These are phyloP conservation scores for Oryzias celebensis DNA, from an alignment of 2,113 vertebrate genomes.

Conservation along the genomic window DNA sequence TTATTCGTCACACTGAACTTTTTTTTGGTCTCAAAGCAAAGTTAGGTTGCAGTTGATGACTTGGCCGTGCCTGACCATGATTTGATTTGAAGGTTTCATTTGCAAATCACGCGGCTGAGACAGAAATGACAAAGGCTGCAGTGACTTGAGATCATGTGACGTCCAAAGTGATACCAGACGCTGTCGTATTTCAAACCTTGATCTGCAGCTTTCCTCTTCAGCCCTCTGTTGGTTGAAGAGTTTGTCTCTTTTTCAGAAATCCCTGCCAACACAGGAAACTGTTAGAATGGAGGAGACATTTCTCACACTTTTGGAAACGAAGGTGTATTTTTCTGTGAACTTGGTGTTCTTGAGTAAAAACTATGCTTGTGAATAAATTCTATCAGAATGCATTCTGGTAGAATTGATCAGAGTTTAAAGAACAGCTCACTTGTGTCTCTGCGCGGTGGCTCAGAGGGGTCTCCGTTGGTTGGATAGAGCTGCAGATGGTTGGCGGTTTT, in stretches of 20 bases:
- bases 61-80: constrained; percentile 14
- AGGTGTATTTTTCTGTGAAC: too few relatives aligned
- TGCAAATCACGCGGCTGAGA: constrained; percentile 60
- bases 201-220: constrained; percentile 74
- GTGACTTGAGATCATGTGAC: constrained; percentile 44
- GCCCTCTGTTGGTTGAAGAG: constrained; percentile 33
- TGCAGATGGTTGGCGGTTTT: constrained; percentile 4
- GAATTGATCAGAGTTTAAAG: background rate
- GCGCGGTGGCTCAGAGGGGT: constrained; percentile 19
- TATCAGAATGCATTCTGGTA: background rate
- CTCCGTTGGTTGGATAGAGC: constrained; percentile 3
- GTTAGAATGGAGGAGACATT: too few relatives aligned
- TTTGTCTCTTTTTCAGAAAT: constrained; percentile 24
- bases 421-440: constrained; percentile 45
- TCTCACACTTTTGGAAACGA: too few relatives aligned
- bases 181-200: constrained; percentile 67
- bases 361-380: too few relatives aligned
- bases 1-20: too few relatives aligned
- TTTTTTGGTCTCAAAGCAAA: too few relatives aligned
- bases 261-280: constrained; percentile 35
- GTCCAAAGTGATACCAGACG: constrained; percentile 16
- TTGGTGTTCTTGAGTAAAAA: too few relatives aligned
- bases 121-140: constrained; percentile 19
- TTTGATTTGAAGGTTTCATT: constrained; percentile 35
- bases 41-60: too few relatives aligned